phyloP scores from a whole-genome alignment of 2,888 invertebrate genomes.

The Lasioglossum pauxillum region DNA sequence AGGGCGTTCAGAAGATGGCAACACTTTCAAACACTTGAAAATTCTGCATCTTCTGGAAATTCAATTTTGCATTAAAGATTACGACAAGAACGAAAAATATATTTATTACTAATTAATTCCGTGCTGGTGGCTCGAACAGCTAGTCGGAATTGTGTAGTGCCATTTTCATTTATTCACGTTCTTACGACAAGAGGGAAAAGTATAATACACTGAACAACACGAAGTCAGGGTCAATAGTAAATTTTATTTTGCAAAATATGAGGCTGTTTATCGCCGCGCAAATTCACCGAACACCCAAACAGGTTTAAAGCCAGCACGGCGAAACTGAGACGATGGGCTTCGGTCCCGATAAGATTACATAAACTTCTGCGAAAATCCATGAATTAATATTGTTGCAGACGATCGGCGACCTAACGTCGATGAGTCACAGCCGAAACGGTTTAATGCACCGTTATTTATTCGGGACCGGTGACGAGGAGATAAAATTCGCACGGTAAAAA shows the following conservation, averaged over 20 bases:
- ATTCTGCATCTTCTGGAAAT: too few relatives aligned
- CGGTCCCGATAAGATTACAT: not conserved
- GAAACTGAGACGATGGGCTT: not conserved
- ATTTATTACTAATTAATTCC: not conserved
- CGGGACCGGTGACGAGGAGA: not conserved
- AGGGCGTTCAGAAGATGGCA: not conserved
- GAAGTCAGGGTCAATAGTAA: not conserved
- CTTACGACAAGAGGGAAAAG: not conserved
- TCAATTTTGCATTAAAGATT: too few relatives aligned
- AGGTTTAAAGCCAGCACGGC: not conserved
- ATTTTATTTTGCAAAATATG: not conserved
- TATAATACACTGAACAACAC: not conserved
- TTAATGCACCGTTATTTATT: conserved; percentile 11
- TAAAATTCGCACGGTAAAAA: not conserved
- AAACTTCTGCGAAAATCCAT: not conserved
- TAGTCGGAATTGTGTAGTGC: not conserved
- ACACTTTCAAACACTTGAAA: not conserved
- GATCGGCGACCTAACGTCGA: not conserved
- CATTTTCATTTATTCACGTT: not conserved
- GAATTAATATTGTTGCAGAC: conserved; percentile 11
- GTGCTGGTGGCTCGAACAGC: too few relatives aligned
- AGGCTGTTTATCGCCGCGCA: not conserved
- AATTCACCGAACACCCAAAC: not conserved
- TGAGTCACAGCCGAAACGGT: not conserved
- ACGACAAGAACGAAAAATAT: too few relatives aligned